Conservation (phyloP, 2,888 invertebrate species). For the Drosophila kuntzei region DNA sequence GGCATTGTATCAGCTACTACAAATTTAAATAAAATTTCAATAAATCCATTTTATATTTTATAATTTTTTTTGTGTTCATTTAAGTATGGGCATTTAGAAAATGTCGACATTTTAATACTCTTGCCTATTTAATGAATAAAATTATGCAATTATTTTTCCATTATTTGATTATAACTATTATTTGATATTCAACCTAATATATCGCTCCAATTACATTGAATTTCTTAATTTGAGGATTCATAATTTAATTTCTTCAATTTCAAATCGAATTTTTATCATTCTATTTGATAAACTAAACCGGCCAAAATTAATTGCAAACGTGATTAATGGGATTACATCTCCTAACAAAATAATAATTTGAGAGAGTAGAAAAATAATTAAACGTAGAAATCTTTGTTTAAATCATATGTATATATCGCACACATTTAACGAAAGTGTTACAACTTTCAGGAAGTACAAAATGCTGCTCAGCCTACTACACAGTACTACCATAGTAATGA, state of each 20-base stretch:
- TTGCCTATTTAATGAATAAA: neutral
- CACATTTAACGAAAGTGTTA: too few relatives aligned
- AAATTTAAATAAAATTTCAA: conserved; percentile 46
- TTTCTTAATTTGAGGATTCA: neutral
- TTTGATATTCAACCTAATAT: neutral
- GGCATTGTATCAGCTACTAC: conserved; percentile 12
- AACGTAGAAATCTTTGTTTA: too few relatives aligned
- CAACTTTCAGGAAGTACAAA: too few relatives aligned
- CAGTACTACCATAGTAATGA: too few relatives aligned
- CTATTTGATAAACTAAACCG: neutral
- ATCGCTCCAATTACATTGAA: neutral
- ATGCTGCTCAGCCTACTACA: too few relatives aligned
- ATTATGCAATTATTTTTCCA: neutral
- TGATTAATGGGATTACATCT: too few relatives aligned
- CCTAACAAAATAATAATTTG: too few relatives aligned
- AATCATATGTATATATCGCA: too few relatives aligned
- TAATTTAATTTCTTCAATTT: neutral
- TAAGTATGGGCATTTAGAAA: neutral
- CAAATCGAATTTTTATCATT: neutral
- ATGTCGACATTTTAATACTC: neutral
- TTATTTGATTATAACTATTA: too few relatives aligned
- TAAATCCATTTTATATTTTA: conserved; percentile 23
- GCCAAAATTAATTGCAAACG: too few relatives aligned
- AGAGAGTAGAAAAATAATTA: too few relatives aligned
- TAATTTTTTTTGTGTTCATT: neutral